Percentiles rank a stretch among this genome's conserved stretches.
phyloP scores from a whole-genome alignment of 2,113 vertebrate species.

The Pelvicachromis taeniatus region DNA sequence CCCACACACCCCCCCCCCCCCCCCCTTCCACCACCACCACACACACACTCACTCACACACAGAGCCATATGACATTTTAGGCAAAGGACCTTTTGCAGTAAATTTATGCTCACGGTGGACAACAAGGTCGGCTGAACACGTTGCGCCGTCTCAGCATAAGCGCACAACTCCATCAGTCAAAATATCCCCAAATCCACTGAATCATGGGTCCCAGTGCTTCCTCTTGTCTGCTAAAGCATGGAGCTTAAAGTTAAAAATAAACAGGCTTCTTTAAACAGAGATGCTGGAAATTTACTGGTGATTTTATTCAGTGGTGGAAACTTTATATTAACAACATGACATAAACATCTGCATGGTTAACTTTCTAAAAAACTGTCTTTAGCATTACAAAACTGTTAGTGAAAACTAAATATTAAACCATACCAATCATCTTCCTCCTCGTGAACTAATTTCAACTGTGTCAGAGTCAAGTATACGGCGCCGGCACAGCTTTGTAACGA shows the following conservation, averaged over 20 bases:
- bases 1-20: conserved; percentile 34
- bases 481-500: neutral
- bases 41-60: neutral
- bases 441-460: neutral
- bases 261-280: neutral
- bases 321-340: neutral
- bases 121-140: neutral
- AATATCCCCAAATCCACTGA: neutral
- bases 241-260: neutral
- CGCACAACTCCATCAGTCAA: neutral
- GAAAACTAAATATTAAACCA: neutral
- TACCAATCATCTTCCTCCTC: neutral
- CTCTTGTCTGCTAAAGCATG: neutral
- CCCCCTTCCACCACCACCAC: no score
- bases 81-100: conserved; percentile 31
- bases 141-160: neutral
- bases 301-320: conserved; percentile 3
- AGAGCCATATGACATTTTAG: conserved; percentile 63
- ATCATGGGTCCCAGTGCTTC: neutral
- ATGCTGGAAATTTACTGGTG: neutral
- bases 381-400: neutral
- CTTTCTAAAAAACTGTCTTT: neutral
- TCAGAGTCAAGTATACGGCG: neutral
- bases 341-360: neutral
- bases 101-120: conserved; percentile 9